Evolutionary conservation across 2,888 invertebrate genomes (phyloP).

Genomic region (Machimus atricapillus): DNA sequence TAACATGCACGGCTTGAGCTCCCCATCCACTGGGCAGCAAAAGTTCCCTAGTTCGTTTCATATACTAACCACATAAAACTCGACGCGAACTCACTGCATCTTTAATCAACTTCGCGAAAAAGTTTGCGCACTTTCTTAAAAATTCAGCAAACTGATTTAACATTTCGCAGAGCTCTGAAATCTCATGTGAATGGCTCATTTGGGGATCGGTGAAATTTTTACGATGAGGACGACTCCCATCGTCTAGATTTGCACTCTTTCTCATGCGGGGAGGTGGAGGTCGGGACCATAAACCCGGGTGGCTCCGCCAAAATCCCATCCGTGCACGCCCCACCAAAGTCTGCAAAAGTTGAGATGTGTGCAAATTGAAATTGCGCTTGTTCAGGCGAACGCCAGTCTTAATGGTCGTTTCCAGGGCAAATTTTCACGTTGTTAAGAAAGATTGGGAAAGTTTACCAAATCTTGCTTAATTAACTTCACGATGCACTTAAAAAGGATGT

Average conservation of each 20-base stretch:
- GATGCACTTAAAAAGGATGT: conserved; percentile 31
- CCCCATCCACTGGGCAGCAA: neutral
- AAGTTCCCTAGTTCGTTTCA: neutral
- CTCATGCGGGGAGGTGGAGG: neutral
- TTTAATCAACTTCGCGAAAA: conserved; percentile 32
- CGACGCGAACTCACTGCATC: conserved; percentile 12
- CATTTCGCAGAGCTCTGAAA: conserved; percentile 21
- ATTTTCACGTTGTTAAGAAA: conserved; percentile 27
- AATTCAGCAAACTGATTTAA: conserved; percentile 36
- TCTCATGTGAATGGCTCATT: conserved; percentile 37
- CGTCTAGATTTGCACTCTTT: conserved; percentile 3
- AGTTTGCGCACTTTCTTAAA: conserved; percentile 37
- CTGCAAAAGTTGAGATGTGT: conserved; percentile 39
- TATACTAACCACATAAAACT: conserved; percentile 20
- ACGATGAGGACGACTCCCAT: conserved; percentile 8
- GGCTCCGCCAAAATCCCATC: neutral
- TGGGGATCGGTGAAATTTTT: conserved; percentile 27
- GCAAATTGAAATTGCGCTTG: conserved; percentile 40
- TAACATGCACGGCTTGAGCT: neutral
- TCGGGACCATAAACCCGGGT: neutral
- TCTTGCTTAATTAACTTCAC: conserved; percentile 34
- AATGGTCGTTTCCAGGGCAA: conserved; percentile 36
- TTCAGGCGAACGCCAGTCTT: conserved; percentile 27
- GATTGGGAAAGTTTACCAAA: conserved; percentile 36
- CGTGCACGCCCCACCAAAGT: neutral